Base-by-base conservation (phyloP, 2,888 invertebrate species). In the Campopleginae sp. region DNA sequence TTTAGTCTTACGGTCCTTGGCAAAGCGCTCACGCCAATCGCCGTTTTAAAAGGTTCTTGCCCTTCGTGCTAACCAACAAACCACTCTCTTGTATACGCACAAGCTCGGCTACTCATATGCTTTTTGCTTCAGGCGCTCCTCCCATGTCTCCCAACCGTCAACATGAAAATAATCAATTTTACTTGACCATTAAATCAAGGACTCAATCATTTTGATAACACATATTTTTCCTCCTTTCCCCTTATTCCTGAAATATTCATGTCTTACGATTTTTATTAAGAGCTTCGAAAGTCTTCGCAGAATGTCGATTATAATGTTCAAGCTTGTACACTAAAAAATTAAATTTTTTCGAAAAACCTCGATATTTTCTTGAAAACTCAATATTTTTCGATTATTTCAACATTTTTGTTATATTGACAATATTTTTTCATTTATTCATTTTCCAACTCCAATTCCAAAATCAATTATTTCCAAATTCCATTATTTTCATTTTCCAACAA, bases 1-100 rank as follows among this genome's bases (percentile, higher is more conserved):
- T 91, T 90, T 90, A 91, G 90, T 89, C 88, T 87, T 85, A 80
- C 83, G 77, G 78, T 80, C 78, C 51, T 61, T 54, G 68, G 76
- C 33, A 63, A 81, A 77, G 63, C 46, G 70, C 48, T 54, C 65
- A 58, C 78, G 80, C 70, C 46, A 54, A 42, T 27, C 44, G 23
- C 70, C 46, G 54, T 71, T 74, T 77, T 76, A 79, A 75, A 78
- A 86, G 87, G 85, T 87, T 80, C 80, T 88, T 87, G 86, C 86
- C 86, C 85, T 82, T 65, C 48, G 38, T 38, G 42, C n/a, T n/a
- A 19, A 23, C 51, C 38, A 38, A 72, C n/a, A 42, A 33, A 38
- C 71, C 8, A 48, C 70, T 14, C 48, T 3, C 38, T 5, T 10
- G 12, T 71, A 31, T 71, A 33, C 33, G n/a, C n/a, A 38, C n/a